A percentile compares a stretch with the other conserved stretches of the same genome.
Evolutionary conservation across 2,113 vertebrate species (phyloP).

Genomic region (Pantherophis guttatus): DNA sequence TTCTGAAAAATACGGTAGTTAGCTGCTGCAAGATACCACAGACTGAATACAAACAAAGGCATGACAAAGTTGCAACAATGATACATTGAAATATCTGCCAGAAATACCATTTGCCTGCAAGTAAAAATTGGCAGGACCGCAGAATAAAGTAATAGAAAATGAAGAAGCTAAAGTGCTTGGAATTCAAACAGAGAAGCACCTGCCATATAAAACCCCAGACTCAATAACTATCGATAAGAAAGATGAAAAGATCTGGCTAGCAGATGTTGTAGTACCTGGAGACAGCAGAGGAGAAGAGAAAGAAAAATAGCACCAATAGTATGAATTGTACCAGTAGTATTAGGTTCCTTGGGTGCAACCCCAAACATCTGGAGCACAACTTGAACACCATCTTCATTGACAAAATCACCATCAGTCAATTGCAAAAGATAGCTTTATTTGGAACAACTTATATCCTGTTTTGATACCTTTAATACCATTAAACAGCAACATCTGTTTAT

Average conservation of each 20-base stretch:
- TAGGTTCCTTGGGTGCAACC: not conserved
- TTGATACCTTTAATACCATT: not conserved
- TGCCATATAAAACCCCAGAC: not conserved
- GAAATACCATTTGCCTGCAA: no score
- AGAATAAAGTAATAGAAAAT: no score
- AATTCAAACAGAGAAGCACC: no score
- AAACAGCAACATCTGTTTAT: no score
- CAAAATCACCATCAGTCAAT: not conserved
- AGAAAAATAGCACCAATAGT: not conserved
- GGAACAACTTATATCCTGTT: not conserved
- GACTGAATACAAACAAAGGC: no score
- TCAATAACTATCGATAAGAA: not conserved
- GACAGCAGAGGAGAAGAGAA: not conserved
- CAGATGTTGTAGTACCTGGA: not conserved
- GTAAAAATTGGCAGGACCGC: no score
- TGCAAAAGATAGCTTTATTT: not conserved
- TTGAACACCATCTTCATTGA: not conserved
- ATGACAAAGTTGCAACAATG: no score
- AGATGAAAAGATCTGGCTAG: not conserved
- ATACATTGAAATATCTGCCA: no score
- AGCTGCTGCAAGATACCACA: no score
- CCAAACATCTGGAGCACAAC: not conserved
- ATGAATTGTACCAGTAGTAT: not conserved
- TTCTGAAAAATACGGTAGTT: no score
- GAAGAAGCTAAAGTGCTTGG: no score